A percentile compares a stretch with the other conserved stretches of the same genome.
phyloP scores from a whole-genome alignment of 2,113 vertebrate species.

The Chlamydotis undulata region DNA sequence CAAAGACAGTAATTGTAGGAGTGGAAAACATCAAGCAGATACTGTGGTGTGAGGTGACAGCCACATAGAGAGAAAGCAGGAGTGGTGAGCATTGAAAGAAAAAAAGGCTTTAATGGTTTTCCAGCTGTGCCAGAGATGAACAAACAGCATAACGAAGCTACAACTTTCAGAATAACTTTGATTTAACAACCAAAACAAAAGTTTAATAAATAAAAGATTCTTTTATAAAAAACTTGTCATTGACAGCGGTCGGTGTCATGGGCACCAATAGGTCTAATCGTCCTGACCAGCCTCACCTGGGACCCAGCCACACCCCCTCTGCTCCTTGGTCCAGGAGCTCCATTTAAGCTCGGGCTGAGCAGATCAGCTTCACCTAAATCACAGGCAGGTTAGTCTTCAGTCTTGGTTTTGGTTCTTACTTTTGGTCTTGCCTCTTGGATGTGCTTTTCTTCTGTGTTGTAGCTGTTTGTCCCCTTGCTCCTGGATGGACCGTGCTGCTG shows the following conservation, averaged over 20 bases:
- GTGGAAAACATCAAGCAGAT: background rate
- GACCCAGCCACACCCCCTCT: background rate
- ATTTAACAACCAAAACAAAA: background rate
- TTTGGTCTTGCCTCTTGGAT: rapidly evolving
- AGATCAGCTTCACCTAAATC: rapidly evolving
- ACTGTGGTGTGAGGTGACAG: background rate
- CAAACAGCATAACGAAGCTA: background rate
- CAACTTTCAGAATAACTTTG: background rate
- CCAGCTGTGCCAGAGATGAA: background rate
- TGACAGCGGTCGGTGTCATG: background rate
- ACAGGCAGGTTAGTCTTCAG: rapidly evolving
- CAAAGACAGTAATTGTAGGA: background rate
- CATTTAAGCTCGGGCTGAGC: background rate
- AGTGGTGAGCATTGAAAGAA: background rate
- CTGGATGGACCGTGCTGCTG: background rate
- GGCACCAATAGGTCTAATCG: background rate
- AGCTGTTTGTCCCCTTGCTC: rapidly evolving
- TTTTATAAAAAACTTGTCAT: background rate
- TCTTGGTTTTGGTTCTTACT: rapidly evolving
- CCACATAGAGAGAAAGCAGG: background rate
- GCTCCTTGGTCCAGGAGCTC: background rate
- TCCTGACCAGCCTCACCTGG: background rate
- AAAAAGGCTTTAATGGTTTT: background rate
- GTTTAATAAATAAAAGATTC: background rate
- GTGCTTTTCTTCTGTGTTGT: rapidly evolving